Conservation (phyloP, 23 tunicate genomes). For the Trididemnum nubilum region DNA sequence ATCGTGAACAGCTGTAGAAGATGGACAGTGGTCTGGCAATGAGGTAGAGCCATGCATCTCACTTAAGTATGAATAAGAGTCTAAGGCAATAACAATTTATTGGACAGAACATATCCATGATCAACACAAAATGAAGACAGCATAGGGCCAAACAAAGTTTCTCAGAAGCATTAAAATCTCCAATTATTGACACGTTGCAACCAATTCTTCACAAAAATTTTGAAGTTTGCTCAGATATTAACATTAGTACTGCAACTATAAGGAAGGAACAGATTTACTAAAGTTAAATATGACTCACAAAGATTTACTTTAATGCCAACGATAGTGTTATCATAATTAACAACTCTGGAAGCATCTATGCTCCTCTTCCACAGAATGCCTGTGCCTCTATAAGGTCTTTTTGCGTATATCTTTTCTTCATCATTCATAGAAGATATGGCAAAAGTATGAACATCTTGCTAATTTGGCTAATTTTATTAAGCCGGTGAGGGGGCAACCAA, state of each 20-base stretch:
- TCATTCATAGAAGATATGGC: neutral
- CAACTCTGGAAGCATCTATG: neutral
- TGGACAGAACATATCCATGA: too few species aligned
- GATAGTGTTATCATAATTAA: neutral
- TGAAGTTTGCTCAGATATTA: neutral
- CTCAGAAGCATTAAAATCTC: neutral
- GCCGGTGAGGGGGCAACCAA: too few species aligned
- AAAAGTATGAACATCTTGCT: too few species aligned
- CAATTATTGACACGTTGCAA: neutral
- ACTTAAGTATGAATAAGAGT: too few species aligned
- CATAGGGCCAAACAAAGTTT: neutral
- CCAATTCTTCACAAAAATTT: neutral
- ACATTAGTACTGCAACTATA: neutral
- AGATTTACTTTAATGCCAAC: neutral
- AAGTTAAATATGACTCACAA: neutral
- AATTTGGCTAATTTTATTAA: too few species aligned
- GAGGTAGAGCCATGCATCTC: too few species aligned
- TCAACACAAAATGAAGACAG: neutral
- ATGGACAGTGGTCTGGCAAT: too few species aligned
- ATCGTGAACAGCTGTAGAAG: too few species aligned
- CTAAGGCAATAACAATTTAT: too few species aligned
- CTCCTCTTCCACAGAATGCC: neutral
- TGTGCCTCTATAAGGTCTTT: neutral
- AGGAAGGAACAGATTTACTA: neutral
- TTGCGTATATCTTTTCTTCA: neutral